These are phyloP conservation scores for Leistus spinibarbis DNA, from an alignment of 2,888 invertebrate species.

Conservation along the genomic window DNA sequence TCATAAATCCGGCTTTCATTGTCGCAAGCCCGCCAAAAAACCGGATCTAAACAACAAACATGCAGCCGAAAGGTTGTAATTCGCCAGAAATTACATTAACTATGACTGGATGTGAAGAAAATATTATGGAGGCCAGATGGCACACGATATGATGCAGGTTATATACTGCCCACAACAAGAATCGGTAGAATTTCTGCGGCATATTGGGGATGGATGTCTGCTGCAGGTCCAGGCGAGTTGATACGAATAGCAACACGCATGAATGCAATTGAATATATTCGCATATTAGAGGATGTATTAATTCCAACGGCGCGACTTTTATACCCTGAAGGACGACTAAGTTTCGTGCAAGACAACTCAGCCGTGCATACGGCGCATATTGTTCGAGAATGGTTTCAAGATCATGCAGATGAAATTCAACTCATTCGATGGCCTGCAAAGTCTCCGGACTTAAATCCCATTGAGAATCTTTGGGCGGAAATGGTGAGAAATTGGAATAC, in stretches of 20 bases:
- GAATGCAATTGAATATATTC: background rate
- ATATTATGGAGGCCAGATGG: background rate
- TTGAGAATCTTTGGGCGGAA: too few species aligned
- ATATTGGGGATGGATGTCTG: background rate
- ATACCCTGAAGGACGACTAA: background rate
- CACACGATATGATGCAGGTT: background rate
- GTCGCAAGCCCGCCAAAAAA: background rate
- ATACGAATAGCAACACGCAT: background rate
- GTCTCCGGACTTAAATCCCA: background rate
- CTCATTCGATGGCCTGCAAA: background rate
- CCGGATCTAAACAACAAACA: background rate
- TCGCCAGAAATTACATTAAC: conserved; percentile 4
- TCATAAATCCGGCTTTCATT: background rate
- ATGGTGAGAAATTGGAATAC: too few species aligned
- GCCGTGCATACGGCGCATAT: background rate
- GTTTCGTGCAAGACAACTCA: background rate
- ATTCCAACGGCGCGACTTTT: background rate
- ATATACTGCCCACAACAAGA: background rate
- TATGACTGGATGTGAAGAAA: background rate
- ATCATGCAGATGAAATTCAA: background rate
- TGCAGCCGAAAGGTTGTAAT: background rate
- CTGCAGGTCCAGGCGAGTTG: background rate
- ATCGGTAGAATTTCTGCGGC: background rate
- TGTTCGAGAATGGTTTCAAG: background rate
- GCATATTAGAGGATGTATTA: background rate